Percentiles rank a stretch among this genome's conserved stretches.
phyloP scores from a whole-genome alignment of 2,797 vertebrate genomes.

The Gallinago nigripennis region DNA sequence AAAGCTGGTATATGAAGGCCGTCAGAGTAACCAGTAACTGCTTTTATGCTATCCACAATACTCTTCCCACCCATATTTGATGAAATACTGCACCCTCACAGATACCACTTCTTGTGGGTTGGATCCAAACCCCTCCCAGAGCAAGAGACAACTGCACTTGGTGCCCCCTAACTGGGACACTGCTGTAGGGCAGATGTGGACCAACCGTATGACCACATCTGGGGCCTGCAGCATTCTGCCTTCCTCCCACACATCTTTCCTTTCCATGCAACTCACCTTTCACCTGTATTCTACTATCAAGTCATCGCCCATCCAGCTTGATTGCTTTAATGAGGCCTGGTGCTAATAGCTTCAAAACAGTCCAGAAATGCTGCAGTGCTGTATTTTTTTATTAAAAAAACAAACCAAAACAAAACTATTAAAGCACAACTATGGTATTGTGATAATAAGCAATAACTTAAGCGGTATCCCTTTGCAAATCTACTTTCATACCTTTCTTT shows the following conservation, averaged over 20 bases:
- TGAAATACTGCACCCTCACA: background rate
- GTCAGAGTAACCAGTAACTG: background rate
- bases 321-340: background rate
- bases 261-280: background rate
- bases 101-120: background rate
- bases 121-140: background rate
- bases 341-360: background rate
- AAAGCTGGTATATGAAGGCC: background rate
- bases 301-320: background rate
- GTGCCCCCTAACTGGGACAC: background rate
- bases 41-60: background rate
- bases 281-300: background rate
- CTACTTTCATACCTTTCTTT: background rate
- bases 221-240: background rate
- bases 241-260: background rate
- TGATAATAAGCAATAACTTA: background rate
- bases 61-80: no score
- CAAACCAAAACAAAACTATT: background rate
- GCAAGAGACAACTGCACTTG: background rate
- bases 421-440: background rate
- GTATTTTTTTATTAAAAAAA: background rate
- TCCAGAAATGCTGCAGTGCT: background rate
- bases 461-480: background rate
- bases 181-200: background rate
- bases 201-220: rapidly evolving